These are phyloP conservation scores for Sebastes fasciatus DNA, from an alignment of 2,113 vertebrate species.

Conservation along the genomic window DNA sequence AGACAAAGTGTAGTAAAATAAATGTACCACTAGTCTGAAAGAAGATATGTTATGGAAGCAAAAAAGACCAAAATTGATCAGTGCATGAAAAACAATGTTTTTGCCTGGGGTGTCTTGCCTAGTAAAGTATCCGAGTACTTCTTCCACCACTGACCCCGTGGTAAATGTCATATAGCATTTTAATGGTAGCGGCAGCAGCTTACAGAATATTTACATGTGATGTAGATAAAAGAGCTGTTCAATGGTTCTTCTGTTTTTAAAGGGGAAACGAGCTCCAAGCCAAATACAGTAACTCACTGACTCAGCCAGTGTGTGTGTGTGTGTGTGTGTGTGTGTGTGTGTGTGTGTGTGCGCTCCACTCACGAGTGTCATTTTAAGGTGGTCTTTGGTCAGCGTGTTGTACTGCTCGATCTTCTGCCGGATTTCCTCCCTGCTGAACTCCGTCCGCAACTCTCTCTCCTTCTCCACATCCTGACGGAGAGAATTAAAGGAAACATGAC, in stretches of 20 bases:
- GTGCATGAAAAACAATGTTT: no score
- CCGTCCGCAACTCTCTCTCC: constrained; percentile 88
- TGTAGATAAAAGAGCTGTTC: no score
- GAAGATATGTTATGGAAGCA: no score
- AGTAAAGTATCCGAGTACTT: neutral
- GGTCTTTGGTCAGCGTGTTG: constrained; percentile 91
- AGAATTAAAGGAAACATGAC: constrained; percentile 7
- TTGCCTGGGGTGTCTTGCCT: no score
- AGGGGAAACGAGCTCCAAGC: neutral
- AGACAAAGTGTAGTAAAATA: no score
- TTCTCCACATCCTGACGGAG: constrained; percentile 92
- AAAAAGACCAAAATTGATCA: no score
- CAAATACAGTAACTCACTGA: neutral
- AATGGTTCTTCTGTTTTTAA: neutral
- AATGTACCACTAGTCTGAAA: no score
- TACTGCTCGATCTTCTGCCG: constrained; percentile 91
- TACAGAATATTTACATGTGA: no score
- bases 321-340: neutral
- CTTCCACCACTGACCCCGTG: neutral
- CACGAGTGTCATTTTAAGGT: constrained; percentile 97
- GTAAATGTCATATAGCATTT: no score
- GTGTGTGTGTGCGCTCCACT: constrained; percentile 51
- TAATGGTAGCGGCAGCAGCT: no score
- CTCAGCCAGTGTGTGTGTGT: neutral
- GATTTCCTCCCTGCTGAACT: constrained; percentile 94